Evolutionary conservation across 2,113 vertebrate genomes (phyloP).

Genomic region (Anthoscopus minutus): DNA sequence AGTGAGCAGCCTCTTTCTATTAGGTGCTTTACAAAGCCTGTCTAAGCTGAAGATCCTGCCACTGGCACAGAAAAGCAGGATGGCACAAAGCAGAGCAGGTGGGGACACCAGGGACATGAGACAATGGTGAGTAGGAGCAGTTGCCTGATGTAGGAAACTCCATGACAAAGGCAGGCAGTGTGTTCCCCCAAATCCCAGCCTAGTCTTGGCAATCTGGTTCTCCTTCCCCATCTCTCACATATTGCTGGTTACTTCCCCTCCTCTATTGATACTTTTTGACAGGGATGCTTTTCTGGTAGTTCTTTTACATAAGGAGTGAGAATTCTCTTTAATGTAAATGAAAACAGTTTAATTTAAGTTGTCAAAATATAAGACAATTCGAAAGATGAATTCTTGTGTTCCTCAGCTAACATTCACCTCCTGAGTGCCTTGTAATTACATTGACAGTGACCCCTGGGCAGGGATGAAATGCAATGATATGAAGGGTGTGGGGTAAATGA

Average conservation of each 20-base stretch:
- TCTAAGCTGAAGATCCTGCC: not conserved
- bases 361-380: conserved; percentile 27
- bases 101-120: not conserved
- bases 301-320: not conserved
- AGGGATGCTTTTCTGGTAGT: not conserved
- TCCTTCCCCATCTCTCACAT: not conserved
- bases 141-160: not conserved
- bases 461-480: conserved; percentile 3
- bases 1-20: not conserved
- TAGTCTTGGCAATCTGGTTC: not conserved
- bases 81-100: not conserved
- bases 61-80: not conserved
- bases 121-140: not conserved
- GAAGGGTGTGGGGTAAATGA: not conserved
- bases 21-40: not conserved
- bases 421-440: conserved; percentile 45
- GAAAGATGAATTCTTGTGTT: conserved; percentile 32
- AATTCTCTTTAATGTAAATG: conserved; percentile 8
- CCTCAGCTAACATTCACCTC: conserved; percentile 29
- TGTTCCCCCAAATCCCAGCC: not conserved
- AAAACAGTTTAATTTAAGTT: conserved; percentile 38
- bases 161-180: not conserved
- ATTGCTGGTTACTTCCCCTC: not conserved
- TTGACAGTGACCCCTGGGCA: not conserved
- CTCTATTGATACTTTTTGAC: not conserved